Base-by-base conservation (phyloP, 2,797 vertebrate species). In the Macropus fuliginosus region DNA sequence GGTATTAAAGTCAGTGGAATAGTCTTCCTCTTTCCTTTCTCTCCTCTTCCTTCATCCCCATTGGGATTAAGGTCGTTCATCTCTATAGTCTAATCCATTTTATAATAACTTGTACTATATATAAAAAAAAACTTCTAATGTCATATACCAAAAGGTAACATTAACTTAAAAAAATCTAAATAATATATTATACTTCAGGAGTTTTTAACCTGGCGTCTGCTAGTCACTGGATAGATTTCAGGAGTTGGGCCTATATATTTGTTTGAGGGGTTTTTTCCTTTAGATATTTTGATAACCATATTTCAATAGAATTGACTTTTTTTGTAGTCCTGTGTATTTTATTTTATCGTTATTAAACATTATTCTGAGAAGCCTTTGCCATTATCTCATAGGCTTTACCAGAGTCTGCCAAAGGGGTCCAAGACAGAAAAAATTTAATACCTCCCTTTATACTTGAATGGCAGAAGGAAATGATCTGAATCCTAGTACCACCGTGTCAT, bases 51-150 rank as follows among this genome's bases (percentile, higher is more conserved):
- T 16, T 96, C 4, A 90, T 94, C 56, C 16, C 14, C 81, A 18
- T 91, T 1, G 94, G 74, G n/a, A 93, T 96, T 97, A 96, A 91
- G 62, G 46, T 91, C 46, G 91, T 92, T 96, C 94, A 94, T 94
- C 90, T 27, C 92, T 97, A 95, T 96, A 87, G 62, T 52, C 59
- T 92, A 89, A 74, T 62, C 50, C 1, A 0, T 92, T 96, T 97
- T 92, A 40, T 18, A 54, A 28, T 89, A 92, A 91, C 90, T 55
- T 34, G 3, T 29, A 11, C 56, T 92, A 92, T 21, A 5, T 56
- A 52, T 56, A 66, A 27, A 27, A 24, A 24, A 9, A 89, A 94
- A 24, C 95, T 92, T 96, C 91, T 93, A 59, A n/a, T 95, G 29
- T 57, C 91, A 90, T 1, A 0, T 11, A 1, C 6, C 81, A 50